These are phyloP conservation scores for Papilio machaon DNA, from an alignment of 1,140 invertebrate species.

Conservation along the genomic window DNA sequence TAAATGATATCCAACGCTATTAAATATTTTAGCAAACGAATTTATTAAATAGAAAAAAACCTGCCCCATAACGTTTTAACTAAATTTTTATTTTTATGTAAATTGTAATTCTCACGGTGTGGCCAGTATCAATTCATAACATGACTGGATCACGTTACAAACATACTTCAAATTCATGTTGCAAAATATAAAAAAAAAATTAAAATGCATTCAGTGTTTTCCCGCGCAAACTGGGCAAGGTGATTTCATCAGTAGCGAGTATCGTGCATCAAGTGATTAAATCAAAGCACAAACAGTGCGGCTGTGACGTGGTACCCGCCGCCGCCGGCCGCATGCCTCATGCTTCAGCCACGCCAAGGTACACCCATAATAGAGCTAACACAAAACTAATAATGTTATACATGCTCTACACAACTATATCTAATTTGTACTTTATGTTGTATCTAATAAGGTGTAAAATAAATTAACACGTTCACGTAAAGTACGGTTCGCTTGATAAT, in stretches of 20 bases:
- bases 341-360: slow-evolving; percentile 65
- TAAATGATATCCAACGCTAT: neutral
- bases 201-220: neutral
- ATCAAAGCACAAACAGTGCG: slow-evolving; percentile 62
- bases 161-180: neutral
- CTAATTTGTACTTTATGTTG: slow-evolving; percentile 49
- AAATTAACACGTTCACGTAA: slow-evolving; percentile 30
- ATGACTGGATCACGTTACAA: neutral
- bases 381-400: slow-evolving; percentile 57
- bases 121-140: neutral
- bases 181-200: neutral
- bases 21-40: neutral
- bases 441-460: slow-evolving; percentile 44
- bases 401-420: slow-evolving; percentile 3
- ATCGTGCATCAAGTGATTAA: slow-evolving; percentile 63
- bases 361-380: slow-evolving; percentile 76
- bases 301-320: slow-evolving; percentile 56
- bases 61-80: neutral
- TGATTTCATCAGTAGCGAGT: slow-evolving; percentile 55
- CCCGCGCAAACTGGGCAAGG: slow-evolving; percentile 1
- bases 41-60: neutral
- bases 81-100: neutral
- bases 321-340: slow-evolving; percentile 69
- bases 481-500: slow-evolving; percentile 59
- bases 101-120: neutral